A percentile compares a stretch with the other conserved stretches of the same genome.
These are phyloP conservation scores for Aphidoletes aphidimyza DNA, from an alignment of 2,888 invertebrate genomes.

Conservation along the genomic window DNA sequence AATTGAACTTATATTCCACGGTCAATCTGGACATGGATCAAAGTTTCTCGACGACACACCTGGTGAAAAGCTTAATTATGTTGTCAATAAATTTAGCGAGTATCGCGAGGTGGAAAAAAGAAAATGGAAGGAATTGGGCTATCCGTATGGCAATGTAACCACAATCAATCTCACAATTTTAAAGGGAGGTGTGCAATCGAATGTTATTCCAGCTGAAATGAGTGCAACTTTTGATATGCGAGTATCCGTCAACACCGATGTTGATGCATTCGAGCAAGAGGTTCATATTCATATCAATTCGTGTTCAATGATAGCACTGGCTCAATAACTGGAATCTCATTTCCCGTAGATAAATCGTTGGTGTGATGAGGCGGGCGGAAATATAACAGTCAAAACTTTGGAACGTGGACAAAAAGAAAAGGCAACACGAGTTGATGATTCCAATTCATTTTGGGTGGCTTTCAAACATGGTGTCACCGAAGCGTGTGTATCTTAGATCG, in stretches of 20 bases:
- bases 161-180: constrained; percentile 78
- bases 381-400: constrained; percentile 71
- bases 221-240: constrained; percentile 76
- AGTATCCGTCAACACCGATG: constrained; percentile 71
- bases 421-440: background rate
- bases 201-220: constrained; percentile 88
- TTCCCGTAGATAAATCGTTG: constrained; percentile 62
- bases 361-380: background rate
- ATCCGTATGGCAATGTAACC: constrained; percentile 80
- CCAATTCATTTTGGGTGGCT: background rate
- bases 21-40: constrained; percentile 82
- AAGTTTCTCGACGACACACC: constrained; percentile 76
- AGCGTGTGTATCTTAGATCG: constrained; percentile 55
- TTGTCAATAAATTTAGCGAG: constrained; percentile 75
- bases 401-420: background rate
- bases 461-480: background rate
- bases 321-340: background rate
- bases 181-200: constrained; percentile 83
- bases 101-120: constrained; percentile 73
- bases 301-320: background rate
- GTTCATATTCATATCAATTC: constrained; percentile 62
- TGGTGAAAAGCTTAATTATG: constrained; percentile 75
- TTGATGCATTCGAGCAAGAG: constrained; percentile 71
- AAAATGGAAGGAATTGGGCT: constrained; percentile 67
- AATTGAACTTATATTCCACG: constrained; percentile 70